These are phyloP conservation scores for Beris morrisii DNA, from an alignment of 2,888 invertebrate species.

Conservation along the genomic window DNA sequence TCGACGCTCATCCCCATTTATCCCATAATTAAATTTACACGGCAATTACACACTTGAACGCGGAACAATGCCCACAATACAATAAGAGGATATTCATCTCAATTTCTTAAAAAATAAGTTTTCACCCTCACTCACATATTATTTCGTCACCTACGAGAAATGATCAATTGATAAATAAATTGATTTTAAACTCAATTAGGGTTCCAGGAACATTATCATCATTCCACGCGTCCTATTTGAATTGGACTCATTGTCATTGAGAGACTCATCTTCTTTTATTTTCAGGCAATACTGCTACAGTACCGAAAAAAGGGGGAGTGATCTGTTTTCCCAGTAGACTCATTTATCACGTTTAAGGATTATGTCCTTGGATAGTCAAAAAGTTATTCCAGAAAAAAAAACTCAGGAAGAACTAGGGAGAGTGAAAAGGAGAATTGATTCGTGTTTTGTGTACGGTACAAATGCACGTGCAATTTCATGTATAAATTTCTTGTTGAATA, in stretches of 20 bases:
- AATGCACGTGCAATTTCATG: constrained; percentile 17
- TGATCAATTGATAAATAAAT: constrained; percentile 47
- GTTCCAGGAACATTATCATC: constrained; percentile 29
- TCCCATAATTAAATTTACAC: constrained; percentile 56
- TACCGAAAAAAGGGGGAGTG: constrained; percentile 28
- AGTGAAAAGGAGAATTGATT: background rate
- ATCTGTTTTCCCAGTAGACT: constrained; percentile 51
- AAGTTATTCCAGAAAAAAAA: constrained; percentile 32
- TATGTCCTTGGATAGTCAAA: constrained; percentile 34
- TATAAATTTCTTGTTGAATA: constrained; percentile 4
- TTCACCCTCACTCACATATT: constrained; percentile 14
- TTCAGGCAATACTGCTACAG: background rate
- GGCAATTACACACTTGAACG: constrained; percentile 50
- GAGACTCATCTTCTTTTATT: constrained; percentile 26
- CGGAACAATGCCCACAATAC: background rate
- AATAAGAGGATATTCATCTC: constrained; percentile 21
- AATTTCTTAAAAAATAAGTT: constrained; percentile 2
- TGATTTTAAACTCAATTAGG: constrained; percentile 57
- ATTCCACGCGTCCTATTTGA: constrained; percentile 16
- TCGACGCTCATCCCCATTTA: background rate
- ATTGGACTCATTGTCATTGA: constrained; percentile 10
- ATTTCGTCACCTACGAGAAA: background rate
- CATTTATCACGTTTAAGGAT: constrained; percentile 53
- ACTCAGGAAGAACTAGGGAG: background rate
- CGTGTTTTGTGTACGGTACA: background rate